Evolutionary conservation across 1,140 invertebrate genomes (phyloP).

Genomic region (Drosophila kepulauana): DNA sequence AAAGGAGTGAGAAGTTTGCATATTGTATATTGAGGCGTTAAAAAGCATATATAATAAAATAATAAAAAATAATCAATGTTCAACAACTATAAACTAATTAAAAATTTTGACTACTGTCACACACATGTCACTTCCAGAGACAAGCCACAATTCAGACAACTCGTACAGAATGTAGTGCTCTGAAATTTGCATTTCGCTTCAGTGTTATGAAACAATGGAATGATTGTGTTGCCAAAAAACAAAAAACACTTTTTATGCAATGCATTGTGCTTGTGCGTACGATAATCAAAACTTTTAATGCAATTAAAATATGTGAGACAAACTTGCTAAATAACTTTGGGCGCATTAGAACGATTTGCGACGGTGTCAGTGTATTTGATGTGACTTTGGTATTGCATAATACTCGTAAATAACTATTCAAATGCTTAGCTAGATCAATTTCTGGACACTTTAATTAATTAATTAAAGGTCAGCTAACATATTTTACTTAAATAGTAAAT

Average conservation of each 20-base stretch:
- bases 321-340: slow-evolving; percentile 36
- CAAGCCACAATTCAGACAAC: slow-evolving; percentile 73
- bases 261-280: slow-evolving; percentile 81
- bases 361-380: slow-evolving; percentile 18
- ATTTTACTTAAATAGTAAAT: too few relatives aligned
- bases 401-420: background rate
- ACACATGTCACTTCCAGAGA: slow-evolving; percentile 70
- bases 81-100: slow-evolving; percentile 55
- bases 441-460: too few relatives aligned
- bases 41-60: slow-evolving; percentile 55
- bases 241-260: slow-evolving; percentile 63
- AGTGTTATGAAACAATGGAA: slow-evolving; percentile 31
- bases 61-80: slow-evolving; percentile 19
- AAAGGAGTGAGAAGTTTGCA: slow-evolving; percentile 79
- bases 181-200: slow-evolving; percentile 80
- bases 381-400: slow-evolving; percentile 7
- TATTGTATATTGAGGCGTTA: slow-evolving; percentile 79
- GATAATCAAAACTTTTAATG: slow-evolving; percentile 62
- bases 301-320: slow-evolving; percentile 29
- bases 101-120: slow-evolving; percentile 52
- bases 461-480: too few relatives aligned
- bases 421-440: background rate
- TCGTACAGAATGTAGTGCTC: slow-evolving; percentile 78
- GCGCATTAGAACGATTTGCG: slow-evolving; percentile 63
- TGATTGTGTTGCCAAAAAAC: background rate